Base-by-base conservation (phyloP, 2,888 invertebrate genomes). In the Drosophila nr. fundita region DNA sequence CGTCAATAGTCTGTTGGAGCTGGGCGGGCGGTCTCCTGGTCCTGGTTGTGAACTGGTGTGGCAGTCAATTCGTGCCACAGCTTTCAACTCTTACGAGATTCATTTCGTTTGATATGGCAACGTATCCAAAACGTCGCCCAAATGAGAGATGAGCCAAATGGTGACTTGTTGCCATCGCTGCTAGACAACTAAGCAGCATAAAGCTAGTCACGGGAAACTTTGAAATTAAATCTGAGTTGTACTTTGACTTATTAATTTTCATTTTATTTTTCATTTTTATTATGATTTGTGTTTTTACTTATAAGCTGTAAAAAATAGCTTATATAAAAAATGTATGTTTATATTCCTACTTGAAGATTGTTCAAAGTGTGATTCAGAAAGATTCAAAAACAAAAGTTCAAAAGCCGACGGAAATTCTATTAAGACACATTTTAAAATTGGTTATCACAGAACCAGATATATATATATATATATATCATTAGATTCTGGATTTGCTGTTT, bases 21-120 rank as follows among this genome's bases (percentile, higher is more conserved):
- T 68, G 71, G 50, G 73, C 60, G 66, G 80, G 54, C 66, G 82
- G 57, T 45, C 64, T n/a, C 5, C 27, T 54, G 38, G 45, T 36
- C 55, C 34, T 69, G 38, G 40, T 15, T n/a, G 36, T 5, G 15
- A 50, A 21, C 68, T 57, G 29, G 58, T 61, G 30, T 67, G 68
- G 52, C 78, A 70, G 76, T 79, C 76, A 79, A 32, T 80, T 82
- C 83, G 83, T 80, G 82, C 82, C 50, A 34, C 62, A 58, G 76
- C 77, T 75, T 78, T 78, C 79, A 53, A 62, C 79, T 61, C 68
- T 54, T 38, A 11, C 45, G 42, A 67, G 80, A 80, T 80, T 55
- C 72, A 57, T 55, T 72, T 61, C 57, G 57, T 59, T 82, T 72
- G 80, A 80, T 82, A 80, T 40, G 62, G 53, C 60, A 58, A 53